Conservation (phyloP, 1,140 invertebrate species). For the Tetragonula clypearis region DNA sequence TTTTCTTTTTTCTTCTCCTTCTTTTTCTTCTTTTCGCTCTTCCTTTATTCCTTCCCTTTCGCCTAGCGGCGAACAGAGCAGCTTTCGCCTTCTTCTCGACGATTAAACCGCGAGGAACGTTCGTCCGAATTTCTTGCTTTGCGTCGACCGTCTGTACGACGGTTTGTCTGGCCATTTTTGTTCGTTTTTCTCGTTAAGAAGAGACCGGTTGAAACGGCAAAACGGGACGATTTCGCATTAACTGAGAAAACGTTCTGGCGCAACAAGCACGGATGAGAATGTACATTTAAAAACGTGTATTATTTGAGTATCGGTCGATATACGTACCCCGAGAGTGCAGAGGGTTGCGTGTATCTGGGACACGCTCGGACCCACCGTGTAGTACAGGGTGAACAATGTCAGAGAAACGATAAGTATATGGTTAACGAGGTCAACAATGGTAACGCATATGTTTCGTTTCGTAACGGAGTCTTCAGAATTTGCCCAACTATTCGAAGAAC, state of each 20-base stretch:
- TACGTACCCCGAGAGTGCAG: slow-evolving; percentile 74
- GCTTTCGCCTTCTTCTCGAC: slow-evolving; percentile 8
- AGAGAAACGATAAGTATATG: slow-evolving; percentile 69
- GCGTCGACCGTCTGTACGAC: background rate
- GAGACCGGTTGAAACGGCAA: background rate
- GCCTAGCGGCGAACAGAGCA: too few relatives aligned
- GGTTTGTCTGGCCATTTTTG: background rate
- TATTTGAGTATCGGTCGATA: background rate
- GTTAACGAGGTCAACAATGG: slow-evolving; percentile 63
- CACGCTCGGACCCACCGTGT: slow-evolving; percentile 22
- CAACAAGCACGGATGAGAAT: background rate
- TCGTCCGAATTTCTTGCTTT: background rate
- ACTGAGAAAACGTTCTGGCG: background rate
- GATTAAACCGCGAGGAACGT: slow-evolving; percentile 10
- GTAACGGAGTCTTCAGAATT: background rate
- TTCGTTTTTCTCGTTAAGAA: background rate
- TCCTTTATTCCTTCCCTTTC: background rate
- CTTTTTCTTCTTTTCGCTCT: background rate
- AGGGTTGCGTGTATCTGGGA: slow-evolving; percentile 65
- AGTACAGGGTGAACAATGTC: slow-evolving; percentile 65
- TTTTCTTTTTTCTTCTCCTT: too few relatives aligned
- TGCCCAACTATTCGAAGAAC: background rate
- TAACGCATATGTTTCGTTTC: slow-evolving; percentile 27
- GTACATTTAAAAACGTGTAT: background rate
- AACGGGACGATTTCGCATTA: background rate